These are phyloP conservation scores for Aurelia aurita DNA, from an alignment of 30 jellyfish, hydroid and myxozoan genomes.

Conservation along the genomic window DNA sequence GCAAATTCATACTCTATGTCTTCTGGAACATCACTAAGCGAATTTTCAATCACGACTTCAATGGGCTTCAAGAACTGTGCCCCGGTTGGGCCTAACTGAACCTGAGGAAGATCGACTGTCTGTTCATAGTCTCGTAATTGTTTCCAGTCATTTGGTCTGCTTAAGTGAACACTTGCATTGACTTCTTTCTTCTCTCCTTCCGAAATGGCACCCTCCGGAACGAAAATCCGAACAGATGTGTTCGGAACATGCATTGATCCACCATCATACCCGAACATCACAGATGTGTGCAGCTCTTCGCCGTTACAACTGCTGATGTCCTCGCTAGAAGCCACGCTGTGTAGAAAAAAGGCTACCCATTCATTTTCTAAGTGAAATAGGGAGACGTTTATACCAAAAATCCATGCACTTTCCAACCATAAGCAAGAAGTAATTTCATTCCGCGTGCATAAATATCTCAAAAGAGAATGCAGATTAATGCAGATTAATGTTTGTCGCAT, in stretches of 20 bases:
- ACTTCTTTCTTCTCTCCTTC: conserved; percentile 14
- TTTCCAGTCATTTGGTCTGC: conserved; percentile 18
- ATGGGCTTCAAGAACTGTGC: conserved; percentile 7
- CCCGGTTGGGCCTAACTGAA: conserved; percentile 25
- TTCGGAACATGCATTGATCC: neutral
- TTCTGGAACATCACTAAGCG: neutral
- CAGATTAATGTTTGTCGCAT: no score
- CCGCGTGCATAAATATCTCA: no score
- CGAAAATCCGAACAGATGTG: conserved; percentile 1
- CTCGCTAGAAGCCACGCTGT: no score
- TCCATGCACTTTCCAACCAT: no score
- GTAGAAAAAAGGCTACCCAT: no score
- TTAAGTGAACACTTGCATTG: neutral
- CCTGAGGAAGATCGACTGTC: conserved; percentile 9
- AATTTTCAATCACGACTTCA: conserved; percentile 8
- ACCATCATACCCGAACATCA: conserved; percentile 1
- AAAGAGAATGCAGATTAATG: no score
- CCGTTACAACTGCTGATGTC: no score
- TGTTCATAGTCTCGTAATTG: neutral
- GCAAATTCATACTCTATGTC: conserved; percentile 16
- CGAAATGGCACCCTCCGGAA: conserved; percentile 12
- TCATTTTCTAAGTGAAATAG: no score
- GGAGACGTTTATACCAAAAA: no score
- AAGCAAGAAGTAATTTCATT: no score
- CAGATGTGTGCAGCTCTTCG: neutral